phyloP scores from a whole-genome alignment of 2,113 vertebrate species.

The Stictonetta naevosa region DNA sequence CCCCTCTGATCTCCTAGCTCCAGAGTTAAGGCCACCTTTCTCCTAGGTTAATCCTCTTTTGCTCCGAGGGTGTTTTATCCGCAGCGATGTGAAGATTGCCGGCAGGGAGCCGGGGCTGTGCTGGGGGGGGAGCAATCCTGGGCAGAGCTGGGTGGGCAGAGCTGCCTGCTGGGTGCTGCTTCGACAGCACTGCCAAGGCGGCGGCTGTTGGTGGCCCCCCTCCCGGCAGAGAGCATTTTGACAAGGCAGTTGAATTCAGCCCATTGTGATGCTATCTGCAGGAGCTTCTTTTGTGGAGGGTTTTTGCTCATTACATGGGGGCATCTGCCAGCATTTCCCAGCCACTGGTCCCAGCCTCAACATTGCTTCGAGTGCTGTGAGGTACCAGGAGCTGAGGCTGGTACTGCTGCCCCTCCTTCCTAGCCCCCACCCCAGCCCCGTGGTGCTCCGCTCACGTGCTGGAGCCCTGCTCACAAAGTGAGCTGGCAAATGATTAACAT shows the following conservation, averaged over 20 bases:
- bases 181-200: neutral
- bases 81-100: neutral
- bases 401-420: too few species aligned
- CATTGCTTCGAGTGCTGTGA: neutral
- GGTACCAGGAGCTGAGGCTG: neutral
- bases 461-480: accelerated
- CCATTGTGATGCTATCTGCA: constrained; percentile 4
- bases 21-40: neutral
- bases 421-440: accelerated
- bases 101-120: accelerated
- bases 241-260: neutral
- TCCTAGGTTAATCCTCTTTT: neutral
- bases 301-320: neutral
- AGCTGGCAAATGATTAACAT: neutral
- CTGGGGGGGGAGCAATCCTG: accelerated
- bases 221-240: neutral
- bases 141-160: neutral
- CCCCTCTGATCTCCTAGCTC: neutral
- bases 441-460: neutral
- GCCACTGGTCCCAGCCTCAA: neutral
- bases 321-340: neutral
- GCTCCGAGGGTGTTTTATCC: neutral
- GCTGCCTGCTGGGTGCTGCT: neutral
- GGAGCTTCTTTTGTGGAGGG: neutral
- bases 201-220: neutral